phyloP scores from a whole-genome alignment of 1,140 invertebrate genomes.

The Branchinecta lindahli region DNA sequence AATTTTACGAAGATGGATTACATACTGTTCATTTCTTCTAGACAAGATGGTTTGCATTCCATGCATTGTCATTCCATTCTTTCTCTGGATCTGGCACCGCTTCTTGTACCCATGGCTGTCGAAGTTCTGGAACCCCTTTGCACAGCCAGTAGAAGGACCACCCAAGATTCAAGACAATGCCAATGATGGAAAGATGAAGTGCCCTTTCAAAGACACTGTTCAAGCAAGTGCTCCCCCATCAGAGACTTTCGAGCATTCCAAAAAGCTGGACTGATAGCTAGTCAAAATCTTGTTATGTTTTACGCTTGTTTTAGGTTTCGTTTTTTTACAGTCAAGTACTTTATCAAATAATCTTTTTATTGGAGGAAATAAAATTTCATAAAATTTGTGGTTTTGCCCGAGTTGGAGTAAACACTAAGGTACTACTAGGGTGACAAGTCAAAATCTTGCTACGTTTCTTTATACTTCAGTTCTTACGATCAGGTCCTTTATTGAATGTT shows the following conservation, averaged over 20 bases:
- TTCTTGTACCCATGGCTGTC: slow-evolving; percentile 54
- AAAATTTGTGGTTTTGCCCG: too few relatives aligned
- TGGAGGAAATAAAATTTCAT: too few relatives aligned
- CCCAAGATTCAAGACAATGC: background rate
- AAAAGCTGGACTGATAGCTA: slow-evolving; percentile 1
- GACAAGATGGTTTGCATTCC: slow-evolving; percentile 55
- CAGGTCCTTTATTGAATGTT: background rate
- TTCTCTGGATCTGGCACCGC: slow-evolving; percentile 56
- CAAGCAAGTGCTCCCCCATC: background rate
- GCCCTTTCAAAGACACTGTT: background rate
- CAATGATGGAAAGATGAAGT: background rate
- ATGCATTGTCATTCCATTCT: slow-evolving; percentile 54
- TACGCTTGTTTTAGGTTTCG: too few relatives aligned
- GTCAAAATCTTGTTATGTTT: background rate
- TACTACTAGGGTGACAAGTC: too few relatives aligned
- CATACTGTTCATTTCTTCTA: background rate
- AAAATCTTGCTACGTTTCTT: too few relatives aligned
- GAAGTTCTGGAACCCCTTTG: slow-evolving; percentile 60
- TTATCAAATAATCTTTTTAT: too few relatives aligned
- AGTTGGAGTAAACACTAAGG: too few relatives aligned
- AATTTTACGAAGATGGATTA: background rate
- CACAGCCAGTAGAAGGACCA: slow-evolving; percentile 18
- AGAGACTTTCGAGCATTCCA: background rate
- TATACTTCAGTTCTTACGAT: too few relatives aligned
- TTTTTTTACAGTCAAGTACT: too few relatives aligned